Percentiles rank a stretch among this genome's conserved stretches.
These are phyloP conservation scores for Macrotrachela quadricornifera DNA, from an alignment of 1,140 invertebrate species.

Conservation along the genomic window DNA sequence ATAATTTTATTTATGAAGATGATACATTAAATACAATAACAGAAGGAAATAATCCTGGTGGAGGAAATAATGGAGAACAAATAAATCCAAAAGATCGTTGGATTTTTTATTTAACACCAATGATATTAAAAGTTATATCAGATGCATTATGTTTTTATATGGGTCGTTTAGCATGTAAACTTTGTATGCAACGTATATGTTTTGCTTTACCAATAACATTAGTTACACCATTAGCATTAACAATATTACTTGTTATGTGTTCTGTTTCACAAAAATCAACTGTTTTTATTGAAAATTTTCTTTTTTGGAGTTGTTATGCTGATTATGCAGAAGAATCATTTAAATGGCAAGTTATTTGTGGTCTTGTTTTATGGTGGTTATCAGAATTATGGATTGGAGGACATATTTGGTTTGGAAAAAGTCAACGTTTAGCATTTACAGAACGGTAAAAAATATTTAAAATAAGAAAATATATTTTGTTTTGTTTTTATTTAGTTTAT, in stretches of 20 bases:
- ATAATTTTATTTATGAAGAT: background rate
- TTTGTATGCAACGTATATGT: constrained; percentile 22
- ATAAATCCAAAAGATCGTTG: background rate
- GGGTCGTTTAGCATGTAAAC: constrained; percentile 21
- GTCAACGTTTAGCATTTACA: constrained; percentile 76
- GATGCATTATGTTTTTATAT: constrained; percentile 16
- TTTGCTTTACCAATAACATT: constrained; percentile 69
- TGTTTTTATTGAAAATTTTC: constrained; percentile 50
- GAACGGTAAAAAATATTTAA: constrained; percentile 42
- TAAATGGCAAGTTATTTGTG: constrained; percentile 13
- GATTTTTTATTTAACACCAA: constrained; percentile 2
- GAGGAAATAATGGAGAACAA: background rate
- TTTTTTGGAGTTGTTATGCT: constrained; percentile 31
- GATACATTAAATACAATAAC: background rate
- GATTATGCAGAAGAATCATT: constrained; percentile 1
- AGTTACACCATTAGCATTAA: constrained; percentile 66
- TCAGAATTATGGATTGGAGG: constrained; percentile 84
- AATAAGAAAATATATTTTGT: background rate
- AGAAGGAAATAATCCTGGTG: too few relatives aligned
- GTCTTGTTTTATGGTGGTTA: constrained; percentile 51
- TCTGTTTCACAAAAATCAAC: constrained; percentile 4
- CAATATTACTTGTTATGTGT: constrained; percentile 40
- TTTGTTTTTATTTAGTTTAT: constrained; percentile 37
- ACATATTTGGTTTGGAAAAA: constrained; percentile 89
- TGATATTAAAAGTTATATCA: constrained; percentile 9